Evolutionary conservation across 2,888 invertebrate genomes (phyloP), one percentile per base, ranked within the genome.

Genomic region (Elegia similella): DNA sequence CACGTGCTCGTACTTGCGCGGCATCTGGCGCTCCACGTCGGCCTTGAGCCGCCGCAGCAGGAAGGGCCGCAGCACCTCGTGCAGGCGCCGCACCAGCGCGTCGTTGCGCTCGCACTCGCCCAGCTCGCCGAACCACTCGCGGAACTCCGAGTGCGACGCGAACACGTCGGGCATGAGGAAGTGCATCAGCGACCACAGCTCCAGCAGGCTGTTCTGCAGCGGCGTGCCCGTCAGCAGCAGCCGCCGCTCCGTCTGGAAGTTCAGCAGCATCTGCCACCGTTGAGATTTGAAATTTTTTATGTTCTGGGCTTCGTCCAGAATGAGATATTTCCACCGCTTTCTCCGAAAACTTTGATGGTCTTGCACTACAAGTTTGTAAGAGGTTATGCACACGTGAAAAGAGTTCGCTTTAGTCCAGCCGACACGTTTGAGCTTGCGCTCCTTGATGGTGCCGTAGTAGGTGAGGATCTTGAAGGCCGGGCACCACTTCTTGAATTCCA

Each of bases 401-500:
- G 98, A 97, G 92, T 99, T 99, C 3, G 97, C 96, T 88, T 99
- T 99, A 12, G 99, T 98, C 99, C 99, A 99, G 44, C 99, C 97
- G 57, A 95, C 95, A 70, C 98, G 93, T 80, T 98, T 98, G 65
- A 95, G 87, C 84, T 97, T 97, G 58, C 99, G 93, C 84, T 99
- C 99, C 82, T 99, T 99, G 73, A 97, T 97, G 32, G 96, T 95
- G 48, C 99, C 99, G 81, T 98, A 99, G 84, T 99, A 99, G 0
- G 99, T 99, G 67, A 99, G 93, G 75, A 99, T 98, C 93, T 99
- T 99, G 84, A 99, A 98, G 55, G 97, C 98, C 0, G 99, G 99
- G 86, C 99, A 99, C 99, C 99, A 99, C 86, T 99, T 99, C 88
- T 99, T 99, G 79, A 98, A 97, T 88, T 99, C 99, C 97, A 99